Conservation (phyloP, 2,888 invertebrate species). For the Hoplodrina ambigua region DNA sequence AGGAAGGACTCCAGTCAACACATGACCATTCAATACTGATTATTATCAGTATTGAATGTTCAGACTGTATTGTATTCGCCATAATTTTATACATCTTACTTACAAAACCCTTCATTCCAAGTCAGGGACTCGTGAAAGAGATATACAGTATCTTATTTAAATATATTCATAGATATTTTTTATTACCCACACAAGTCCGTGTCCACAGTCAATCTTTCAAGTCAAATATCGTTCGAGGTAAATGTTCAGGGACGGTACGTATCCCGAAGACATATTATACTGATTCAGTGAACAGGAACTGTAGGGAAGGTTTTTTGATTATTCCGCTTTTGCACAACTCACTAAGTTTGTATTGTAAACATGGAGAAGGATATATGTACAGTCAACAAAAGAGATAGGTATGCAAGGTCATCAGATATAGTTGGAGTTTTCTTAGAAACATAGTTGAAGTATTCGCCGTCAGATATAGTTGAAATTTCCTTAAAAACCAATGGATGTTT, state of each 20-base stretch:
- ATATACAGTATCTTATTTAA: slow-evolving; percentile 42
- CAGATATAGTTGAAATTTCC: too few species aligned
- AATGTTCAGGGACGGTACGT: slow-evolving; percentile 48
- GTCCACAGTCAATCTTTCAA: slow-evolving; percentile 59
- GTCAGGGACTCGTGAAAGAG: slow-evolving; percentile 20
- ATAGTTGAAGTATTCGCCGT: too few species aligned
- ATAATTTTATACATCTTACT: slow-evolving; percentile 10
- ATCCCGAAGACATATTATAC: slow-evolving; percentile 42
- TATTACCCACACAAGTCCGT: slow-evolving; percentile 47
- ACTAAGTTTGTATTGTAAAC: slow-evolving; percentile 56
- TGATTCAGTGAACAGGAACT: slow-evolving; percentile 60
- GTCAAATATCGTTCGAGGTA: slow-evolving; percentile 61
- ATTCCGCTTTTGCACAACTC: slow-evolving; percentile 49
- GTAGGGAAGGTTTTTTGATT: slow-evolving; percentile 61
- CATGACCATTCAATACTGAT: too few species aligned
- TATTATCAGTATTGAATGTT: too few species aligned
- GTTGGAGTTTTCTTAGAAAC: too few species aligned
- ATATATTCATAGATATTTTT: slow-evolving; percentile 60
- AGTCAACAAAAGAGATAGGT: too few species aligned
- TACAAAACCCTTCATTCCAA: slow-evolving; percentile 16
- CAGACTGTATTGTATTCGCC: not conserved
- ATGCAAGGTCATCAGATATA: too few species aligned
- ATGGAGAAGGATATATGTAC: slow-evolving; percentile 16
- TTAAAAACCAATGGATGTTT: too few species aligned
- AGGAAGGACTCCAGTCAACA: too few species aligned